Base-by-base conservation (phyloP, 1,140 invertebrate genomes). In the Zaprionus capensis region DNA sequence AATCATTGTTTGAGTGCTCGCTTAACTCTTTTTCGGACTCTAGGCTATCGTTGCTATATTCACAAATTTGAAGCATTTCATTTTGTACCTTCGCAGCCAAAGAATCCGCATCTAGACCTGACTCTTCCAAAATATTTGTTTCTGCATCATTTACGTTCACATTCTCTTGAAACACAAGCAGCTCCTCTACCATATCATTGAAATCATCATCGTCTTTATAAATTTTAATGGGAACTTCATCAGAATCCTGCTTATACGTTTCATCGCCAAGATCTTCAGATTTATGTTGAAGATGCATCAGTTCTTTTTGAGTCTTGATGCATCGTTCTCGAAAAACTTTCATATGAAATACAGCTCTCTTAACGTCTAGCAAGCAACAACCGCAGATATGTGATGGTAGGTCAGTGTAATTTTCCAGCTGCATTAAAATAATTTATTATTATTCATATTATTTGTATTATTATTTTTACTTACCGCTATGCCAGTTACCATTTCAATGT, bases 371-470 rank as follows among this genome's bases (percentile, higher is more conserved):
- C 9, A 84, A n/a, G 6, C 83, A 87, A 55, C 84, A 83, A 14
- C 51, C 83, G 9, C 83, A 87, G 31, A 88, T 88, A n/a, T 59
- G 80, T 2, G 53, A 70, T 11, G 83, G 83, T 24, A 88, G 31
- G 4, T 67, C 44, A 0, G 73, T 41, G 31, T 78, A 34, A 17
- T 65, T 71, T 15, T 36, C 4, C 0, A 90, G 66, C 82, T 85
- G 28, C 20, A 51, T 22, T 51, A 2, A 20, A 51, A 24, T 24
- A 22, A 1, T 51, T 2, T 24, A 24, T 51, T 22, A 12, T 22
- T 22, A 17, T 20, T 14, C 3, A 2, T 14, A 12, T 24, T 11
- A 4, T 12, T 17, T 22, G 2, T 22, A 12, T 12, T 17, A 4
- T 12, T 5, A 5, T 5, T 51, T 11, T 24, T 12, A 15, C n/a